Evolutionary conservation across 2,888 invertebrate species (phyloP), one percentile per base, ranked within the genome.

Genomic region (Hyles lineata): DNA sequence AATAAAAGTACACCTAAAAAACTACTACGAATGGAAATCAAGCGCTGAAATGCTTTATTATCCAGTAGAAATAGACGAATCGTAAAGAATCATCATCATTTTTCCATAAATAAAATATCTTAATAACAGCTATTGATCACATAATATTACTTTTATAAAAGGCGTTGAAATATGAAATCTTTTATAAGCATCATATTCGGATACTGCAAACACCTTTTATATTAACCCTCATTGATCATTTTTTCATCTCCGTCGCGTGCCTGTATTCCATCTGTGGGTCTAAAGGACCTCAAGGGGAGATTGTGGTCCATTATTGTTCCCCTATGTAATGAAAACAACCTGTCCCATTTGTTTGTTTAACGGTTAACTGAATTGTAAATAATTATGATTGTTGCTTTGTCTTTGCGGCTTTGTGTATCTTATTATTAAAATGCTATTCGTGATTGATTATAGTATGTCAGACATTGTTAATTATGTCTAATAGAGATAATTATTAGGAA

Each of bases 161-260:
- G 67, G 63, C 78, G 87, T 82, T 81, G 86, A 89, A 84, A 84
- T 83, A 83, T 85, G 73, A 84, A 83, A 82, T 80, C 74, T 76
- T 76, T 81, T 74, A 80, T 79, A 80, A 85, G 84, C 81, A 82
- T 82, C 76, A 79, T 79, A 77, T 73, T 61, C 58, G 70, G 72
- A 67, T 70, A 71, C 70, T 59, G 52, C 72, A 17, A 59, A 70
- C 60, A 62, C 58, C 69, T 32, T 71, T 60, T 43, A 21, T 55
- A 63, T 25, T 61, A 74, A 58, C 74, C 75, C 74, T 73, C 25
- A 43, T 50, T 43, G 3, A 15, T 43, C 15, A 4, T 84, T 81
- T 85, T 82, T 81, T 82, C 78, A 80, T 85, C 81, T 81, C 58
- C 52, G 83, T 55, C 90, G 83, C 87, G 87, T 87, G 87, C 85